Conservation (phyloP, 1,140 invertebrate genomes). For the Episyrphus balteatus region DNA sequence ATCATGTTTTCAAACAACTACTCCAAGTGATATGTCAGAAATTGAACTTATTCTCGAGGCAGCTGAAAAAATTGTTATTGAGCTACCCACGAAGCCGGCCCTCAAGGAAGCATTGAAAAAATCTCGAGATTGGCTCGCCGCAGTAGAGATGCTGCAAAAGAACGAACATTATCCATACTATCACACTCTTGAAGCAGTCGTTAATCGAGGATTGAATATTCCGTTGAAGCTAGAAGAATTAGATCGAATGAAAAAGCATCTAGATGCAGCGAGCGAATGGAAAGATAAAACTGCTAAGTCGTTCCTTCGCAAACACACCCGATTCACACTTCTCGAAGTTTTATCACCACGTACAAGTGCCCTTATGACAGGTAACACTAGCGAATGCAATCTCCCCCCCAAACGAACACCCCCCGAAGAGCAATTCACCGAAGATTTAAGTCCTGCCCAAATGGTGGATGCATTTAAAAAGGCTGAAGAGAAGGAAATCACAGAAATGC, state of each 20-base stretch:
- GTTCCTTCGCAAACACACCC: slow-evolving; percentile 63
- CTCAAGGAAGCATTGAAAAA: slow-evolving; percentile 63
- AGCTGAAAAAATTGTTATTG: slow-evolving; percentile 41
- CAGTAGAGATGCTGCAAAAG: slow-evolving; percentile 53
- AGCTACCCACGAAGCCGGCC: slow-evolving; percentile 58
- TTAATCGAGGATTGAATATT: slow-evolving; percentile 59
- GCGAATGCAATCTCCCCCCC: too few relatives aligned
- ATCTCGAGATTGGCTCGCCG: slow-evolving; percentile 64
- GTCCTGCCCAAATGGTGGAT: slow-evolving; percentile 55
- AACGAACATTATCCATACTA: slow-evolving; percentile 68
- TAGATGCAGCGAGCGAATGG: slow-evolving; percentile 67
- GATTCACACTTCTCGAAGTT: slow-evolving; percentile 62
- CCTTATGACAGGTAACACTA: slow-evolving; percentile 23
- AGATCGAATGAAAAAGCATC: slow-evolving; percentile 56
- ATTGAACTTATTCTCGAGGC: slow-evolving; percentile 62
- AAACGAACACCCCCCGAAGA: slow-evolving; percentile 12
- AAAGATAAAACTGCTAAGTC: slow-evolving; percentile 66
- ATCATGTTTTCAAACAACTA: slow-evolving; percentile 40
- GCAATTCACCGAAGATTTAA: slow-evolving; percentile 47
- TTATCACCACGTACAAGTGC: slow-evolving; percentile 46
- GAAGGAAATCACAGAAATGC: slow-evolving; percentile 62
- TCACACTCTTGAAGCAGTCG: slow-evolving; percentile 66
- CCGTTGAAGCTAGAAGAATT: slow-evolving; percentile 63
- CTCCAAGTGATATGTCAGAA: slow-evolving; percentile 41
- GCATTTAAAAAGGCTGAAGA: slow-evolving; percentile 63